These are phyloP conservation scores for Mylabris phalerata DNA, from an alignment of 1,140 invertebrate genomes.

Conservation along the genomic window DNA sequence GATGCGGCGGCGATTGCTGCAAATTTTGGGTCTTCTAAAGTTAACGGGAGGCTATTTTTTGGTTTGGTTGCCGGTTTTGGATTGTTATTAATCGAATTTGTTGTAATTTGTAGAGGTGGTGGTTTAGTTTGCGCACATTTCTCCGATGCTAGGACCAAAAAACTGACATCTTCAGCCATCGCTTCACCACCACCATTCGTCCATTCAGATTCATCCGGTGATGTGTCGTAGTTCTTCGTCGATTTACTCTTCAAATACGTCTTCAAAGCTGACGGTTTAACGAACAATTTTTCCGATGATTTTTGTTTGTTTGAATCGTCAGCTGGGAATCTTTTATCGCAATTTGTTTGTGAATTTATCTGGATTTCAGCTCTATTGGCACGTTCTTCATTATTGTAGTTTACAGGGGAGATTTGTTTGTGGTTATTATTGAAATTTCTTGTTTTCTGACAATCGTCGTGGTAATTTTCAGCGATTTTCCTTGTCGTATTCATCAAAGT, in stretches of 20 bases:
- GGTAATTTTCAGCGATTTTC: not conserved
- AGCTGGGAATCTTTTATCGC: too few relatives aligned
- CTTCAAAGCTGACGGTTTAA: constrained; percentile 21
- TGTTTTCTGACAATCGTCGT: constrained; percentile 8
- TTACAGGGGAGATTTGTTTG: too few relatives aligned
- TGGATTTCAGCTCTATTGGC: too few relatives aligned
- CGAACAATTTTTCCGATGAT: constrained; percentile 40
- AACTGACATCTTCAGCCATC: constrained; percentile 57
- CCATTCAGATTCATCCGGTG: constrained; percentile 43
- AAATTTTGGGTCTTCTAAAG: constrained; percentile 68
- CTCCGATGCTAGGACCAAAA: constrained; percentile 49
- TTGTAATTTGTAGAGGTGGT: constrained; percentile 20
- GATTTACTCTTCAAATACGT: constrained; percentile 31
- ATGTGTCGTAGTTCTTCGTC: constrained; percentile 42
- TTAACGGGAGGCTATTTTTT: constrained; percentile 42
- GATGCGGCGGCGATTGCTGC: constrained; percentile 64
- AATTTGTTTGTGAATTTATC: too few relatives aligned
- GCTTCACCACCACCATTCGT: constrained; percentile 54
- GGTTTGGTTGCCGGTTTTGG: constrained; percentile 28
- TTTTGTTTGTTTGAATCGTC: too few relatives aligned
- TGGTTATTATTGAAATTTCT: too few relatives aligned
- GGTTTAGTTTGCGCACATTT: constrained; percentile 39
- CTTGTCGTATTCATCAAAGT: not conserved
- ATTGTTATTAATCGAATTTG: constrained; percentile 25
- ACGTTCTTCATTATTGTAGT: too few relatives aligned